Evolutionary conservation across 1,140 invertebrate species (phyloP), one percentile per base, ranked within the genome.

Genomic region (Papilio dardanus): DNA sequence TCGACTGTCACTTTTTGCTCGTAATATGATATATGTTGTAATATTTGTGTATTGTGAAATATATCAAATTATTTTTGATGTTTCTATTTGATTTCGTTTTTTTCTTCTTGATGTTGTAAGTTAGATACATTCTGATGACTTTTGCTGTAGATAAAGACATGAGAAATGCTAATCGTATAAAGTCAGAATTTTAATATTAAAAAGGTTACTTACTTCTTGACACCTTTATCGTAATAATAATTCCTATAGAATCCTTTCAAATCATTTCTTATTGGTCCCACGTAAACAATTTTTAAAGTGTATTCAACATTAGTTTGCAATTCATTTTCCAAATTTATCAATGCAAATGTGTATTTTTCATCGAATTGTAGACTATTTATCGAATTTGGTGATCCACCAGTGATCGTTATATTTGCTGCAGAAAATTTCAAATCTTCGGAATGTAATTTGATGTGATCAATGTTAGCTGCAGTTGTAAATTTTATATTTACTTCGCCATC

Each of bases 211-310:
- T 85, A 92, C 92, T 93, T 93, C 74, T 87, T 92, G 19, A 89
- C 85, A 12, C 89, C 90, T 46, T 87, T 85, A 50, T 95, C 90
- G 8, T 91, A 88, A 81, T 98, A 98, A 37, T 93, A 95, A 86
- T 96, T 97, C 71, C 95, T 95, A 84, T 98, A 98, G 88, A 98
- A 98, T 62, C 97, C 97, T 65, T 94, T 94, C 86, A 96, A 94
- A 75, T 96, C 95, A 14, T 94, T 86, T 76, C 94, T 93, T 75
- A 96, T 93, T 0, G 83, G 78, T 66, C 95, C 95, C 2, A 69
- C 90, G 71, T 95, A 96, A 0, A 75, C 54, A 58, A 96, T 94
- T 8, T 87, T 87, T 28, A 96, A 87, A 10, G 77, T 83, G 65
- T 95, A 92, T 5, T 82, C 58, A 0, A 75, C 67, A 2, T 85